Conservation (phyloP, 2,797 vertebrate genomes). For the Stomatorhinus walkeri region DNA sequence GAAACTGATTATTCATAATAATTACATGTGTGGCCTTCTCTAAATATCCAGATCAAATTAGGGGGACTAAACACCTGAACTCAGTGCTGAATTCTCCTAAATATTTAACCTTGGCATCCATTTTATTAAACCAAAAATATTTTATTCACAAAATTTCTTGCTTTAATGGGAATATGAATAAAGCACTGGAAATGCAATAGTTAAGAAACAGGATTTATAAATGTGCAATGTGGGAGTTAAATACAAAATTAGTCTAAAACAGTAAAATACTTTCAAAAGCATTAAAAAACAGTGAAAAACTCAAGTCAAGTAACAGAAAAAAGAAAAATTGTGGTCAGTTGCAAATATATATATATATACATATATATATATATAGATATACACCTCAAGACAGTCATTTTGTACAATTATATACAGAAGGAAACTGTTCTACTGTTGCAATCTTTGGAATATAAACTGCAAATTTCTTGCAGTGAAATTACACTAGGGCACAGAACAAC, state of each 20-base stretch:
- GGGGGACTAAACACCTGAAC: not conserved
- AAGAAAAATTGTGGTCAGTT: not conserved
- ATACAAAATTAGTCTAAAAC: not conserved
- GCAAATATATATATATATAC: not conserved
- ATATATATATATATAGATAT: not conserved
- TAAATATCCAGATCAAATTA: not conserved
- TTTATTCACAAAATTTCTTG: not conserved
- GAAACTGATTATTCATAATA: not conserved
- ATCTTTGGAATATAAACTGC: not conserved
- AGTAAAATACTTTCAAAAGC: not conserved
- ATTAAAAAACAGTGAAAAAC: not conserved
- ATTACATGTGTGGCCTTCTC: not conserved
- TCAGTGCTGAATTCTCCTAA: not conserved
- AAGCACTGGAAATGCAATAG: not conserved
- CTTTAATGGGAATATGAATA: not conserved
- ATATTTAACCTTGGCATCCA: not conserved
- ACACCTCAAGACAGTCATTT: not conserved
- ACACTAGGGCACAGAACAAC: conserved; percentile 15
- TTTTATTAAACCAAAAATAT: not conserved
- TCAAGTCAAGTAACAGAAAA: not conserved
- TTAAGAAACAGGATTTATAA: not conserved
- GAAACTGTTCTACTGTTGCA: conserved; percentile 35
- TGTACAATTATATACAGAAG: conserved; percentile 56
- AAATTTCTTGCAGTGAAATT: not conserved
- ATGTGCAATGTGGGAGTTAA: not conserved